Base-by-base conservation (phyloP, 2,113 vertebrate species). In the Brachirus orientalis region DNA sequence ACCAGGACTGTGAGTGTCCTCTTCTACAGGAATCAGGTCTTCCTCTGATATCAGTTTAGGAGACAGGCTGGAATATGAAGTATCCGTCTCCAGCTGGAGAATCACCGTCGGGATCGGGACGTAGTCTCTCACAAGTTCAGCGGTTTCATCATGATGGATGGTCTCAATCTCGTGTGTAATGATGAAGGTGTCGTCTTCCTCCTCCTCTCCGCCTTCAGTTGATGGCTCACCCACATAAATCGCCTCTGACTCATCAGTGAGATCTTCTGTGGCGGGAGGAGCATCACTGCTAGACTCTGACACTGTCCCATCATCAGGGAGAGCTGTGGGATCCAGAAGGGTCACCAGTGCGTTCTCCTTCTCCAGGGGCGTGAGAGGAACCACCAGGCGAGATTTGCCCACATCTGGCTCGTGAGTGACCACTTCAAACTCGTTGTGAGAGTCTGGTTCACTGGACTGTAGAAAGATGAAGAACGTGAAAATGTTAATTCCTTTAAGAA, bases 121-220 rank as follows among this genome's bases (percentile, higher is more conserved):
- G 46, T 75, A 81, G 52, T 86, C 67, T 33, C 68, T 85, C 55
- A 86, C 76, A 10, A 91, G 90, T 72, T 91, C 80, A 1, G 77
- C 82, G 0, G 80, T 90, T 79, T 87, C 82, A 1, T 77, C 46
- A 1, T 75, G 75, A 69, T 80, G 69, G 50, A 91, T 86, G 53
- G 85, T 92, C 71, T 92, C 75, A 44, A 91, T 76, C 69, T 83
- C 55, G 11, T 92, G 88, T 9, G 85, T 86, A 47, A 92, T 89
- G 69, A 92, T 80, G 1, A 72, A 66, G 22, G 60, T 10, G 28
- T 79, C 75, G 2, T 91, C 81, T 35, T 77, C 74, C 2, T 91
- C 81, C 20, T 82, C 74, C 16, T 83, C 52, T 3, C 44, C 69
- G n/a, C 78, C 79, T 7, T 70, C 63, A 11, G 40, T 47, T 8